A percentile compares a stretch with the other conserved stretches of the same genome.
These are phyloP conservation scores for Ichneumoninae sp. DNA, from an alignment of 2,888 invertebrate species.

Conservation along the genomic window DNA sequence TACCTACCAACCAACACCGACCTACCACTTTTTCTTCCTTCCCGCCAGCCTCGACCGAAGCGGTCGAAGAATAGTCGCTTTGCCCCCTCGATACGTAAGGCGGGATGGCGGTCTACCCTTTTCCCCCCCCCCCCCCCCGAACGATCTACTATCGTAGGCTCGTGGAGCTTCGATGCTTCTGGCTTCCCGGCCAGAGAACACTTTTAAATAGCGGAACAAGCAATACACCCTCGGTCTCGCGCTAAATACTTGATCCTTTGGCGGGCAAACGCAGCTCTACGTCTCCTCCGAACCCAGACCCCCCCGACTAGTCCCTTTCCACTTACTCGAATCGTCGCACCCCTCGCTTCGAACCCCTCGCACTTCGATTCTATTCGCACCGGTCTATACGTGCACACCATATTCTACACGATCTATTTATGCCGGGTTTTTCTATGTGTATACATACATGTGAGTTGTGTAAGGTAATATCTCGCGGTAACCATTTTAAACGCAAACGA, in stretches of 20 bases:
- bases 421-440: neutral
- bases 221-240: slow-evolving; percentile 73
- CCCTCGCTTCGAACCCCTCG: slow-evolving; percentile 25
- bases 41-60: neutral
- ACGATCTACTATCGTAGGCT: slow-evolving; percentile 27
- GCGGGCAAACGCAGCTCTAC: slow-evolving; percentile 38
- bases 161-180: slow-evolving; percentile 3
- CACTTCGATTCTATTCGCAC: slow-evolving; percentile 34
- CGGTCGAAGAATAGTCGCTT: slow-evolving; percentile 57
- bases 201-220: slow-evolving; percentile 81
- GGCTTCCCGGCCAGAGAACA: slow-evolving; percentile 62
- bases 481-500: neutral
- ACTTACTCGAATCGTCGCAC: slow-evolving; percentile 3
- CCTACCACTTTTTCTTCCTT: slow-evolving; percentile 50
- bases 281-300: slow-evolving; percentile 40
- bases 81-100: slow-evolving; percentile 3
- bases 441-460: neutral
- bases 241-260: slow-evolving; percentile 74
- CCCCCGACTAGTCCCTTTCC: neutral
- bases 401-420: slow-evolving; percentile 1
- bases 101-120: slow-evolving; percentile 38
- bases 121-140: slow-evolving; percentile 9
- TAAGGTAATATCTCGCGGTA: neutral
- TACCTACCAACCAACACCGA: slow-evolving; percentile 35
- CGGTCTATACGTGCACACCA: neutral